These are phyloP conservation scores for Phenganax stokvisi DNA, from an alignment of 92 coral and sea anemone genomes.

Conservation along the genomic window DNA sequence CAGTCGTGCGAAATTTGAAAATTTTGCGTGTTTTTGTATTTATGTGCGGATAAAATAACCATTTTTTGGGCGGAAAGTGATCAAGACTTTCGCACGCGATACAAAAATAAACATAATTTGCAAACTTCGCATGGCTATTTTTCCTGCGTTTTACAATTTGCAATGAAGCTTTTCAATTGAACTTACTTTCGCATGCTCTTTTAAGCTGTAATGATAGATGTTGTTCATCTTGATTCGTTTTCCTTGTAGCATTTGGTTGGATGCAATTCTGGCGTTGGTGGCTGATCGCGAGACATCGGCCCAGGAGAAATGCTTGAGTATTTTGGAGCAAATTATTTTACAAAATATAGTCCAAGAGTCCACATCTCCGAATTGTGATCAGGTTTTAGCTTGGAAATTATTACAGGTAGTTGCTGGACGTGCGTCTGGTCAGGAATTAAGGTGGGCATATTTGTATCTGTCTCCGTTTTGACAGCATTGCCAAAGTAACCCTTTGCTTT, in stretches of 20 bases:
- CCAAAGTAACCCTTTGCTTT: no score
- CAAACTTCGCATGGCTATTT: no score
- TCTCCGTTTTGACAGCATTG: no score
- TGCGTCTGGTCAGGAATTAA: conserved; percentile 82
- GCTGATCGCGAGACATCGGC: conserved; percentile 94
- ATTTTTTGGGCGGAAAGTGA: background rate
- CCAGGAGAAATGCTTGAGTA: conserved; percentile 79
- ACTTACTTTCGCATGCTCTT: no score
- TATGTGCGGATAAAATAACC: background rate
- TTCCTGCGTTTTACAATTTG: no score
- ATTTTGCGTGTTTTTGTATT: no score
- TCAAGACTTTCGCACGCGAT: background rate
- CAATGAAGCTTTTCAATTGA: no score
- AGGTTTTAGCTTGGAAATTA: conserved; percentile 73
- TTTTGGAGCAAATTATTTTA: conserved; percentile 70
- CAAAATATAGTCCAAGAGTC: conserved; percentile 59
- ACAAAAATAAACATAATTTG: no score
- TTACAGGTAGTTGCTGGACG: conserved; percentile 64
- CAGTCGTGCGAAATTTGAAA: no score
- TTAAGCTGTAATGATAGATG: no score
- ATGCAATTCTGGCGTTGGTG: conserved; percentile 79
- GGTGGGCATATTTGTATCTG: no score
- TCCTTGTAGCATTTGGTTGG: conserved; percentile 70
- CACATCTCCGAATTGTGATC: conserved; percentile 58
- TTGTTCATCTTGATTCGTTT: no score